Base-by-base conservation (phyloP, 2,888 invertebrate species). In the Ariolimax columbianus region DNA sequence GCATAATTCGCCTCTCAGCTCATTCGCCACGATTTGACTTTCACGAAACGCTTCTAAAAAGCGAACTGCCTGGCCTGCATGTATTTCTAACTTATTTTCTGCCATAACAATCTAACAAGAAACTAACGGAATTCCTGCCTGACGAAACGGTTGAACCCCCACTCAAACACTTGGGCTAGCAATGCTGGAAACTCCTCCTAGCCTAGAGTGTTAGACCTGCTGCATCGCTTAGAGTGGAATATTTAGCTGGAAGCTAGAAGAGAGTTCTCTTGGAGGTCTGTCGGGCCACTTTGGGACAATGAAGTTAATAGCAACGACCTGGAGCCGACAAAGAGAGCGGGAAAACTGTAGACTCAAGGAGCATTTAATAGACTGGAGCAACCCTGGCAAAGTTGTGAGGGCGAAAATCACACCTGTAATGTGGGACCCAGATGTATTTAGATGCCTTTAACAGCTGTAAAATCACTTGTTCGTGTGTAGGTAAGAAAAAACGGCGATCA, bases 341-440 rank as follows among this genome's bases (percentile, higher is more conserved):
- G 23, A 36, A 78, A 78, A 38, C 17, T 55, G 66, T 17, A 19
- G 23, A 1, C 23, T 40, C 38, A 78, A 78, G 66, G 78, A 19
- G 66, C 30, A n/a, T 78, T 78, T 78, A 78, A 78, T 78, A 78
- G 66, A 78, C 63, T 66, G 40, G 11, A 55, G 63, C 7, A 26
- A 36, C 30, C 26, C 38, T 78, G 78, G 66, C 40, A 66, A 77
- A 66, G 66, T 66, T 59, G 43, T 2, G 17, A 43, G 38, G 43
- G 66, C 40, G 78, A 78, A 78, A 77, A 78, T 36, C 78, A 63
- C 66, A 78, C 78, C 78, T 78, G 63, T 78, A 78, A 78, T 78
- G 78, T 63, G 40, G 40, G 63, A 66, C 17, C 30, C 78, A 78
- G 78, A 59, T 43, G 78, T 66, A 11, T 7, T 40, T 11, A 40